Conservation (phyloP, 2,888 invertebrate genomes). For the Neoascia interrupta region DNA sequence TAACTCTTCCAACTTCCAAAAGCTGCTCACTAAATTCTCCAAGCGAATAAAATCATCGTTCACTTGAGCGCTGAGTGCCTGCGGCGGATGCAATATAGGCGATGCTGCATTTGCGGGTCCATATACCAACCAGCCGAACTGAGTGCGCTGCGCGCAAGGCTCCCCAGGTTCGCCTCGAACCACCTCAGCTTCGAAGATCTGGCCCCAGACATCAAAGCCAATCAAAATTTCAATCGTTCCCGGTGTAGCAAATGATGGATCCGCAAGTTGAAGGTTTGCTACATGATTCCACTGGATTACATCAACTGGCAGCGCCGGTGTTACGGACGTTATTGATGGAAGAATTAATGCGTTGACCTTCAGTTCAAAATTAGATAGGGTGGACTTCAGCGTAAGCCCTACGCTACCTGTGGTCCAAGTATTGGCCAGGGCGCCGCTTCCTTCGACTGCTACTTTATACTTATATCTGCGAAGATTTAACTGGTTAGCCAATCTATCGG, state of each 20-base stretch:
- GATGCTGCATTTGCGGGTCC: conserved; percentile 26
- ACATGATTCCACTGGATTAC: conserved; percentile 16
- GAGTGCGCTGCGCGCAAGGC: conserved; percentile 31
- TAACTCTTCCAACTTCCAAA: conserved; percentile 35
- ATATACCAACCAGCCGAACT: conserved; percentile 46
- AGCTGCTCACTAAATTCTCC: conserved; percentile 35
- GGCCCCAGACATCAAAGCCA: conserved; percentile 8
- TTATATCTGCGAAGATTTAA: conserved; percentile 30
- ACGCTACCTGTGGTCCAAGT: conserved; percentile 30
- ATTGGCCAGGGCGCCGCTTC: conserved; percentile 13
- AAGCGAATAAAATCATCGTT: not conserved
- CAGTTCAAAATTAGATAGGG: not conserved
- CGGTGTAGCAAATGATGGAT: not conserved
- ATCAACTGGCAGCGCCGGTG: conserved; percentile 13
- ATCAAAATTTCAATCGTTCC: conserved; percentile 4
- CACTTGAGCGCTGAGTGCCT: not conserved
- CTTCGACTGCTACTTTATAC: conserved; percentile 34
- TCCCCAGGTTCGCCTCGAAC: conserved; percentile 7
- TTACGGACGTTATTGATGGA: conserved; percentile 6
- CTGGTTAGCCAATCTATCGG: conserved; percentile 11
- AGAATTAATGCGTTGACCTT: not conserved
- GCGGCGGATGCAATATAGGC: not conserved
- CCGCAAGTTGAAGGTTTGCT: not conserved
- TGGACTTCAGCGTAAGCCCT: conserved; percentile 1
- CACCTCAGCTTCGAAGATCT: conserved; percentile 7